These are phyloP conservation scores for Drosophila sturtevanti DNA, from an alignment of 1,140 invertebrate genomes.

Conservation along the genomic window DNA sequence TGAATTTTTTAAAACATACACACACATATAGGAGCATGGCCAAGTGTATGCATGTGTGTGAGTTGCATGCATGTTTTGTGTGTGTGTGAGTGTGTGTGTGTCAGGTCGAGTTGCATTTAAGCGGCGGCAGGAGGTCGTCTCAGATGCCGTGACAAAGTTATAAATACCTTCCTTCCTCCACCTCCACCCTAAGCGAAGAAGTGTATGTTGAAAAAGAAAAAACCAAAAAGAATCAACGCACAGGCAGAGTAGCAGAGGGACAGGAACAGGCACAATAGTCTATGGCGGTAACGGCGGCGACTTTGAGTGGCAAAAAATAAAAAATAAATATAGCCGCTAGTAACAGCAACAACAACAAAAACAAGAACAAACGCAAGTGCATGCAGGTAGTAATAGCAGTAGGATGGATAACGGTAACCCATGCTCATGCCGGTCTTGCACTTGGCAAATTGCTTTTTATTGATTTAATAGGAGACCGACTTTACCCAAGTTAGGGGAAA, in stretches of 20 bases:
- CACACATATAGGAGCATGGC: too few species aligned
- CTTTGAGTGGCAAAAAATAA: constrained; percentile 56
- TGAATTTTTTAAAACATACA: not conserved
- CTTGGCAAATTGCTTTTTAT: constrained; percentile 78
- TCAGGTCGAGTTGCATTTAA: constrained; percentile 2
- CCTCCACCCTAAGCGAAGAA: not conserved
- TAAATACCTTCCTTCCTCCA: constrained; percentile 39
- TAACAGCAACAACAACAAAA: constrained; percentile 28
- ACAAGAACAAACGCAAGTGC: constrained; percentile 47
- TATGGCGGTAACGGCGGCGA: constrained; percentile 22
- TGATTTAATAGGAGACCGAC: constrained; percentile 65
- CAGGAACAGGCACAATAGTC: constrained; percentile 21
- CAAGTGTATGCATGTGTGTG: not conserved
- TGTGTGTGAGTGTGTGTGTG: not conserved
- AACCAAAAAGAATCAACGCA: constrained; percentile 32
- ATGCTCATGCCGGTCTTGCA: constrained; percentile 46
- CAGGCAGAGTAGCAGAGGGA: not conserved
- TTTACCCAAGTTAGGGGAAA: not conserved
- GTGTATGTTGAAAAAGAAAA: constrained; percentile 17
- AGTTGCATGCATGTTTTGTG: not conserved
- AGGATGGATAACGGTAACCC: constrained; percentile 63
- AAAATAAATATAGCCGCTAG: constrained; percentile 31
- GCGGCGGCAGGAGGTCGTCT: constrained; percentile 10
- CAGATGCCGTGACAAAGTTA: constrained; percentile 50
- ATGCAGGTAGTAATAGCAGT: constrained; percentile 45